Conservation (phyloP, 2,113 vertebrate species). For the Setophaga kirtlandii region DNA sequence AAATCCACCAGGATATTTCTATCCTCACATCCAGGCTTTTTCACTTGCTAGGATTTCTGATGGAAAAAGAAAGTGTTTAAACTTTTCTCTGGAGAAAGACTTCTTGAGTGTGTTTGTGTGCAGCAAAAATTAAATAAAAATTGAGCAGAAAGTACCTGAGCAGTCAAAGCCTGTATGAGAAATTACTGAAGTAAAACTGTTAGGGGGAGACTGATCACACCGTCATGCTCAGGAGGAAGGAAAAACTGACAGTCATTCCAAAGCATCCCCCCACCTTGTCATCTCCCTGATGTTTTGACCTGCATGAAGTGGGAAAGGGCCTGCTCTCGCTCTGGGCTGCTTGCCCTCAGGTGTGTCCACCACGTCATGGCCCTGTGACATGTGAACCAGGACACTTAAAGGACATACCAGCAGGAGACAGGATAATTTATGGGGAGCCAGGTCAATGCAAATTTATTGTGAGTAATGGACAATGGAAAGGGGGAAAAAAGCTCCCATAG, state of each 20-base stretch:
- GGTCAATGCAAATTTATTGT: slow-evolving; percentile 37
- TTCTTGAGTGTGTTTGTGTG: neutral
- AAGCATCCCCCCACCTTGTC: neutral
- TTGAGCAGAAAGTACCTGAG: neutral
- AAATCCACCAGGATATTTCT: neutral
- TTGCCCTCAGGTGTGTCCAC: slow-evolving; percentile 10
- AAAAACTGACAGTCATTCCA: neutral
- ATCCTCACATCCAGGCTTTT: neutral
- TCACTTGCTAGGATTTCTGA: neutral
- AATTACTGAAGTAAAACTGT: neutral
- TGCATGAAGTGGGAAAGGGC: neutral
- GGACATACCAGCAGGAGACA: neutral
- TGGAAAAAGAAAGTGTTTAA: neutral
- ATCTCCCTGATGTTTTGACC: neutral
- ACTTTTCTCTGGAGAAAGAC: neutral
- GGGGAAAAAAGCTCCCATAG: neutral
- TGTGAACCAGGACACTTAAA: neutral
- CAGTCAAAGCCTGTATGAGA: neutral
- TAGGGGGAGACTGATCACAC: neutral
- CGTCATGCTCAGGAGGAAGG: neutral
- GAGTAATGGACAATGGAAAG: slow-evolving; percentile 32
- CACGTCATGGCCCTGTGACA: neutral
- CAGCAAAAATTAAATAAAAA: neutral
- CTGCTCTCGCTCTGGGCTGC: neutral
- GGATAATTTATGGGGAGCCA: slow-evolving; percentile 48